Evolutionary conservation across 2,888 invertebrate species (phyloP).

Genomic region (Prionchulus punctatus): DNA sequence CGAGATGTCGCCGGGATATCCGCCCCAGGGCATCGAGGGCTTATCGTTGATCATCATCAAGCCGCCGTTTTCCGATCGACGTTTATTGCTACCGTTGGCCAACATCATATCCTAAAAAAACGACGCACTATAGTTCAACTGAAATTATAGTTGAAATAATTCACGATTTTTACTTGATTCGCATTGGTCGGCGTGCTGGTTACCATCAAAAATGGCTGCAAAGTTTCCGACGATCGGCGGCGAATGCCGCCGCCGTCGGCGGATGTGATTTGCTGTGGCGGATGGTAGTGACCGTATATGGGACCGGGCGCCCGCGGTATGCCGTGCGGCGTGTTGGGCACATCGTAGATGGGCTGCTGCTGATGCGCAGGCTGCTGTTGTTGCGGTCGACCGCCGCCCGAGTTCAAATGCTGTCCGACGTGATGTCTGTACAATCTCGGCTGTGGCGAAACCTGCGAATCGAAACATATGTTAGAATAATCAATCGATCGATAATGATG

Average conservation of each 20-base stretch:
- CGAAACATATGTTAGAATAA: too few species aligned
- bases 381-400: too few species aligned
- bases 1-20: constrained; percentile 12
- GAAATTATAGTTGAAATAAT: neutral
- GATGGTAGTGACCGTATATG: neutral
- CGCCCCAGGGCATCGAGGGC: neutral
- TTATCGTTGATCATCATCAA: neutral
- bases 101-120: neutral
- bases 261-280: neutral
- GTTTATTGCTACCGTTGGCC: neutral
- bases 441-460: too few species aligned
- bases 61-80: constrained; percentile 6
- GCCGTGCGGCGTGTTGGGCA: neutral
- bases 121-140: neutral
- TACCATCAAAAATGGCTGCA: neutral
- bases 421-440: too few species aligned
- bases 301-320: neutral
- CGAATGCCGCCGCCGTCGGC: neutral
- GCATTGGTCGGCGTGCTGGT: neutral
- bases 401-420: too few species aligned
- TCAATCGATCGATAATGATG: too few species aligned
- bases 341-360: neutral
- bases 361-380: too few species aligned
- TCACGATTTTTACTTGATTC: neutral
- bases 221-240: neutral